Percentiles rank a stretch among this genome's conserved stretches.
Evolutionary conservation across 2,888 invertebrate genomes (phyloP).

Genomic region (Harpagoxenus sublaevis): DNA sequence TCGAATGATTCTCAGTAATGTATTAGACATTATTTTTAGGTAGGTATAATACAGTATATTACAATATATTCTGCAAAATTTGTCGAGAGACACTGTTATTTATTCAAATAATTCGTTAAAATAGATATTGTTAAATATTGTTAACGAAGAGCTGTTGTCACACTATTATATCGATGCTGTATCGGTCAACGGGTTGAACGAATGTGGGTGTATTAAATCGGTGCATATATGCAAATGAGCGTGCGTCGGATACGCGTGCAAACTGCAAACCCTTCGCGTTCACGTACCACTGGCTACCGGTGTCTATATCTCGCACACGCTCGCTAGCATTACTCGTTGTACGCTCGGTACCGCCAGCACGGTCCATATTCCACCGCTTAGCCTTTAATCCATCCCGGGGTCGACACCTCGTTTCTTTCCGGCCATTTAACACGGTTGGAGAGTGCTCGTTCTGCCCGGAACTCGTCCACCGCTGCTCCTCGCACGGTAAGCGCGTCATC

Average conservation of each 20-base stretch:
- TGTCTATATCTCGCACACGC: slow-evolving; percentile 30
- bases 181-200: background rate
- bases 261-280: slow-evolving; percentile 20
- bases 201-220: slow-evolving; percentile 12
- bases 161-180: background rate
- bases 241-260: background rate
- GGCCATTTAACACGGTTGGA: slow-evolving; percentile 73
- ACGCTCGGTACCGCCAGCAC: slow-evolving; percentile 26
- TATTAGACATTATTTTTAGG: background rate
- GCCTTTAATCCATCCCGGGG: slow-evolving; percentile 66
- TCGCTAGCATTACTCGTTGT: slow-evolving; percentile 26
- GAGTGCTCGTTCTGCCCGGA: slow-evolving; percentile 34
- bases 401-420: slow-evolving; percentile 75
- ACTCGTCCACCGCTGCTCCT: slow-evolving; percentile 45
- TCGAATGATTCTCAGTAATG: background rate
- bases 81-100: background rate
- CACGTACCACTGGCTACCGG: slow-evolving; percentile 28
- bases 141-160: background rate
- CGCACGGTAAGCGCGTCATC: slow-evolving; percentile 43
- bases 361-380: slow-evolving; percentile 69
- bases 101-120: background rate
- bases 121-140: background rate
- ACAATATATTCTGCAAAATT: background rate
- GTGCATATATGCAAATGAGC: background rate
- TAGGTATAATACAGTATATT: background rate